These are phyloP conservation scores for Hydractinia symbiolongicarpus DNA, from an alignment of 30 jellyfish, hydroid and myxozoan genomes.

Conservation along the genomic window DNA sequence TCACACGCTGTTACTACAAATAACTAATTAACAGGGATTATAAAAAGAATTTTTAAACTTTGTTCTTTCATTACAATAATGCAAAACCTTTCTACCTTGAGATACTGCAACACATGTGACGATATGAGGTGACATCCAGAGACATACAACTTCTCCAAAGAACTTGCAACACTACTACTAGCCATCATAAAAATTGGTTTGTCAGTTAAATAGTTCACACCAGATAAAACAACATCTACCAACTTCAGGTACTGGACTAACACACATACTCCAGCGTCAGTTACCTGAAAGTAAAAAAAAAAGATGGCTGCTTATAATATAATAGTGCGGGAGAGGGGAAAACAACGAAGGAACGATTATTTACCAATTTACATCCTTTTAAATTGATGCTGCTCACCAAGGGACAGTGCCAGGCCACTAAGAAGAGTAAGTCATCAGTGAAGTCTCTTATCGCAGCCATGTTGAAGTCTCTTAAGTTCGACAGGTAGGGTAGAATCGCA, in stretches of 20 bases:
- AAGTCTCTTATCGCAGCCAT: neutral
- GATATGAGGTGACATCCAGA: conserved; percentile 5
- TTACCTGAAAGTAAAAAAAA: no score
- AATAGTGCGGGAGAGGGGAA: no score
- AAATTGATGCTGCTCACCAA: neutral
- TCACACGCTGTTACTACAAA: no score
- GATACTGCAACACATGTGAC: neutral
- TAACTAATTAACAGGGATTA: no score
- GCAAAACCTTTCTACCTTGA: neutral
- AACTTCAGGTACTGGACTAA: neutral
- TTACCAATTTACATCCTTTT: neutral
- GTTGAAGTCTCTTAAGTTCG: neutral
- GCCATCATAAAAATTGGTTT: neutral
- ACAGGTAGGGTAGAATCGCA: neutral
- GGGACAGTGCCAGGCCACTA: neutral
- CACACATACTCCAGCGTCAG: conserved; percentile 8
- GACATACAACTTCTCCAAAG: neutral
- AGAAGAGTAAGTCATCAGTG: neutral
- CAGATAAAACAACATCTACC: neutral
- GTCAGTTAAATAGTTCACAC: neutral
- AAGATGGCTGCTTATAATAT: no score
- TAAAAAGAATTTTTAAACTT: no score
- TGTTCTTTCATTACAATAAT: no score
- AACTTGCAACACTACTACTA: neutral
- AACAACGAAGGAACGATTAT: neutral